Percentiles rank a stretch among this genome's conserved stretches.
phyloP scores from a whole-genome alignment of 2,113 vertebrate genomes.

The Anarhynchus alexandrinus region DNA sequence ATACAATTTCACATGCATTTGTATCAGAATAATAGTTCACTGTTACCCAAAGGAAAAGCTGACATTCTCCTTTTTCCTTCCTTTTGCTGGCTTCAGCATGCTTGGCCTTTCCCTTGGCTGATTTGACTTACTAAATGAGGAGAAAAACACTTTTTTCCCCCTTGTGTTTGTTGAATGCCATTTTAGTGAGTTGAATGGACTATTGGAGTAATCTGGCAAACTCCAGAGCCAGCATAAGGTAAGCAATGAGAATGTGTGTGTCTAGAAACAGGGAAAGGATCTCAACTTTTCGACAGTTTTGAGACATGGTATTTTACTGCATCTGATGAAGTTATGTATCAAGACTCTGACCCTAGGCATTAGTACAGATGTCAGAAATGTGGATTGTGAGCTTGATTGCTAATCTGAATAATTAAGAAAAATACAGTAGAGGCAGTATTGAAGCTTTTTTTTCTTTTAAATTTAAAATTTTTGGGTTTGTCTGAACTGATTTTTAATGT shows the following conservation, averaged over 20 bases:
- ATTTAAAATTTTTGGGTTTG: not conserved
- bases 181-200: not conserved
- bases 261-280: not conserved
- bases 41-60: not conserved
- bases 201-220: not conserved
- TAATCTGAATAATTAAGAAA: not conserved
- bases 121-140: not conserved
- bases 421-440: accelerated
- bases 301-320: not conserved
- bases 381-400: not conserved
- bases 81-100: not conserved
- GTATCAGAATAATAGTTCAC: not conserved
- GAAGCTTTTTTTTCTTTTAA: not conserved
- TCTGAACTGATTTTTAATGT: not conserved
- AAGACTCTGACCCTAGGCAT: not conserved
- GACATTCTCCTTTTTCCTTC: not conserved
- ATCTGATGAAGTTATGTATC: not conserved
- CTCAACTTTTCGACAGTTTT: not conserved
- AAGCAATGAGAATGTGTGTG: not conserved
- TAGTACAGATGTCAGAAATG: not conserved
- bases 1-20: not conserved
- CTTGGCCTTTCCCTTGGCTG: not conserved
- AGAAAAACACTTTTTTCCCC: accelerated
- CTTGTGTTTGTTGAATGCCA: not conserved
- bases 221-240: not conserved